phyloP scores from a whole-genome alignment of 1,140 invertebrate genomes.

The Harpegnathos saltator region DNA sequence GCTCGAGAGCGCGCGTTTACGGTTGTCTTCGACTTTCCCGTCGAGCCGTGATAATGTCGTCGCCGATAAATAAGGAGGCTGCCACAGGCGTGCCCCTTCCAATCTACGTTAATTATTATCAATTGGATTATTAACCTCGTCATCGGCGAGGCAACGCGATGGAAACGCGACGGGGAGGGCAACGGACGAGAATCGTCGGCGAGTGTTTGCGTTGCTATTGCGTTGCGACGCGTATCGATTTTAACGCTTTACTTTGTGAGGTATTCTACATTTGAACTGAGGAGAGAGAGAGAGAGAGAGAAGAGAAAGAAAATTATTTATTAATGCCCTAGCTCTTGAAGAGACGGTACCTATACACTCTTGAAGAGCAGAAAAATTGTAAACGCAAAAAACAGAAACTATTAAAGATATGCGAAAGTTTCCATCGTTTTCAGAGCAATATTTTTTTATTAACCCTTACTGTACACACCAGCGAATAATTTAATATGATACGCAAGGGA shows the following conservation, averaged over 20 bases:
- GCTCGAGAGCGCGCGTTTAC: background rate
- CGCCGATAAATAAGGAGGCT: conserved; percentile 24
- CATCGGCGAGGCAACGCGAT: background rate
- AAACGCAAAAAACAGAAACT: too few species aligned
- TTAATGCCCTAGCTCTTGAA: too few species aligned
- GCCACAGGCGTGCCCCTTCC: background rate
- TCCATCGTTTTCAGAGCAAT: too few species aligned
- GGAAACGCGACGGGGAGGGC: background rate
- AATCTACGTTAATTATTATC: conserved; percentile 46
- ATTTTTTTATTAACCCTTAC: too few species aligned
- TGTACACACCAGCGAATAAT: too few species aligned
- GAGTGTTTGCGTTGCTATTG: background rate
- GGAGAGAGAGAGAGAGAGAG: too few species aligned
- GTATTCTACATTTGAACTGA: background rate
- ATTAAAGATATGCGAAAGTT: too few species aligned
- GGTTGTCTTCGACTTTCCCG: background rate
- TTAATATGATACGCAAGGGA: too few species aligned
- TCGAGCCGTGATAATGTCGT: conserved; percentile 7
- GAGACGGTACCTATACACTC: too few species aligned
- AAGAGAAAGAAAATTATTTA: too few species aligned
- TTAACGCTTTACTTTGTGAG: background rate
- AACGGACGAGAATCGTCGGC: background rate
- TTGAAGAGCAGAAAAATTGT: too few species aligned
- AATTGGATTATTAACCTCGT: conserved; percentile 27
- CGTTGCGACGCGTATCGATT: background rate